phyloP scores from a whole-genome alignment of 2,113 vertebrate species.

The Micronisus gabar region DNA sequence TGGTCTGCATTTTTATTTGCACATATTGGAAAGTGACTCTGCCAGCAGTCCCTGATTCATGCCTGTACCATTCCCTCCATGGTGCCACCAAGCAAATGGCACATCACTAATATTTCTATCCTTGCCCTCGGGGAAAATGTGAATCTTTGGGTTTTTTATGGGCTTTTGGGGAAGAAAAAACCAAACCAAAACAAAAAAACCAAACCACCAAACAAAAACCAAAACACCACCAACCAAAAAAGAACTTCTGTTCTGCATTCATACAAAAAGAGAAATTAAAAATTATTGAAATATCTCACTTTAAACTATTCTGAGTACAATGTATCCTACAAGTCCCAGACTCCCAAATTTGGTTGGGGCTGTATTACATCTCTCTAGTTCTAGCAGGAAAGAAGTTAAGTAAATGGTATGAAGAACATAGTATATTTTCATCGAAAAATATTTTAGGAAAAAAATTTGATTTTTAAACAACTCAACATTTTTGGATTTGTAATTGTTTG shows the following conservation, averaged over 20 bases:
- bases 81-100: slow-evolving; percentile 36
- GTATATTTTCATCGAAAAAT: neutral
- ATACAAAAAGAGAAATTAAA: neutral
- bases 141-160: neutral
- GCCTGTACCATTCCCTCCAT: slow-evolving; percentile 31
- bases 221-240: neutral
- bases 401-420: neutral
- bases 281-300: neutral
- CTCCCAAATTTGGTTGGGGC: neutral
- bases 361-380: neutral
- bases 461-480: neutral
- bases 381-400: neutral
- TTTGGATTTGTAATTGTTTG: neutral
- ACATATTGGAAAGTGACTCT: slow-evolving; percentile 46
- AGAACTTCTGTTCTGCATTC: neutral
- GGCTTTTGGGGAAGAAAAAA: neutral
- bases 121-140: neutral
- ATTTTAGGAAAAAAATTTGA: neutral
- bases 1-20: slow-evolving; percentile 56
- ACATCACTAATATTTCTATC: slow-evolving; percentile 34
- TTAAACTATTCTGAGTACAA: neutral
- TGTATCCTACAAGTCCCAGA: neutral
- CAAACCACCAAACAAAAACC: neutral
- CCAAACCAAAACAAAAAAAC: neutral
- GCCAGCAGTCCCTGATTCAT: slow-evolving; percentile 50